These are phyloP conservation scores for Herpetotheres cachinnans DNA, from an alignment of 2,113 vertebrate genomes.

Conservation along the genomic window DNA sequence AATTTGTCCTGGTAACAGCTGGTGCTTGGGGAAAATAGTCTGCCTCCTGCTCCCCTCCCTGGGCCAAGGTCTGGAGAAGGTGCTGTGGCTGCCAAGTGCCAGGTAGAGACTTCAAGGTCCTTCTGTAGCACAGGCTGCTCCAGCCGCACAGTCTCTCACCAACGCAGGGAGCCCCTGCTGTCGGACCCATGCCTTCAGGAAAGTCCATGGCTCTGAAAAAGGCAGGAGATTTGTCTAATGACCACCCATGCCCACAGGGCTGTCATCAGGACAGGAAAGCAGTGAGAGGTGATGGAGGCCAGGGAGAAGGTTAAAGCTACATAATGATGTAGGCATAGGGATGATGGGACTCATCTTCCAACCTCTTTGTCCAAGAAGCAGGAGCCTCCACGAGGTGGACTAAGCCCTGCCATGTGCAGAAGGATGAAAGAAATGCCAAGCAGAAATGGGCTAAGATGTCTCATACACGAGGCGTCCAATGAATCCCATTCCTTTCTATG, in stretches of 20 bases:
- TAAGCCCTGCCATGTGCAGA: neutral
- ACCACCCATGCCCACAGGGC: neutral
- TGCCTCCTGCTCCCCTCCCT: neutral
- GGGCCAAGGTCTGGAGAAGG: neutral
- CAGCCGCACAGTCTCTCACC: neutral
- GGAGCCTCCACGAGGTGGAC: neutral
- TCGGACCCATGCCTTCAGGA: neutral
- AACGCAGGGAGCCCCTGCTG: fast-evolving
- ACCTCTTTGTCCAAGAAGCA: neutral
- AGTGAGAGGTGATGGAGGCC: neutral
- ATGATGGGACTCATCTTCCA: neutral
- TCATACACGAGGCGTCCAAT: neutral
- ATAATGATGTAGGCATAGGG: fast-evolving
- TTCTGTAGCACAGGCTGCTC: neutral
- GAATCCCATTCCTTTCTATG: neutral
- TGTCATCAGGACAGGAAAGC: neutral
- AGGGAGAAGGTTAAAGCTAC: neutral
- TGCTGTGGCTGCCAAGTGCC: neutral
- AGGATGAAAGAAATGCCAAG: neutral
- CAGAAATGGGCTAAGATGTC: neutral
- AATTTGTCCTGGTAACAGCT: neutral
- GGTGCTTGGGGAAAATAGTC: neutral
- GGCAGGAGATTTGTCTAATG: neutral
- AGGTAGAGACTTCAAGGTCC: neutral
- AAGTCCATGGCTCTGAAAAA: neutral